Evolutionary conservation across 2,797 vertebrate species (phyloP), one percentile per base, ranked within the genome.

Genomic region (Glossophaga mutica): DNA sequence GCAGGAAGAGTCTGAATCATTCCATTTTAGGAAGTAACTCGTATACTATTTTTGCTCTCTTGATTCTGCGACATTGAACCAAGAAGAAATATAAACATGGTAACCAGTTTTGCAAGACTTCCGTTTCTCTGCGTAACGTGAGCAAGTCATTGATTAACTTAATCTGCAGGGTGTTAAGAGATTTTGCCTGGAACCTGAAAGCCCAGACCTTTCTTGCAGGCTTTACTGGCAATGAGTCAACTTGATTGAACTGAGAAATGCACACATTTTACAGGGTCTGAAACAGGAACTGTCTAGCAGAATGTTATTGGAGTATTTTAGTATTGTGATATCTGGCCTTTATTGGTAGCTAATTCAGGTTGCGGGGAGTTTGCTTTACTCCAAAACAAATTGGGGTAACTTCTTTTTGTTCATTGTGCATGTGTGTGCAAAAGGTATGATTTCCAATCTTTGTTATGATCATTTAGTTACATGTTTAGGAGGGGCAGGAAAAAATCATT

Each of bases 31-130:
- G 92, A 93, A 96, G 83, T 71, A 89, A 82, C 78, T 84, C 91
- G 87, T 73, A 29, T 44, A 29, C 92, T 95, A 83, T 73, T 92
- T 96, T 93, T 87, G 50, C 84, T 76, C 12, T 78, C 77, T 92
- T 14, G 39, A 78, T 95, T 97, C 59, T 79, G 29, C 79, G 79
- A 93, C 73, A 52, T 29, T 11, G 77, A 86, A 82, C 81, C 73
- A 85, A 92, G 94, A 83, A 95, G 95, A 84, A 95, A 88, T 71
- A 77, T 37, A 91, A 94, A 95, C 57, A 52, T 59, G 68, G 55
- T 74, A 83, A 70, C 26, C 67, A 55, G 59, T 94, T 93, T 94
- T 78, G 37, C 16, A 70, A 87, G 67, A 67, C 71, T 96, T 71
- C 15, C 71, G 67, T 87, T 92, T 91, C 71, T 84, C 52, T 90